Evolutionary conservation across 2,888 invertebrate genomes (phyloP).

Genomic region (Hipparchia semele): DNA sequence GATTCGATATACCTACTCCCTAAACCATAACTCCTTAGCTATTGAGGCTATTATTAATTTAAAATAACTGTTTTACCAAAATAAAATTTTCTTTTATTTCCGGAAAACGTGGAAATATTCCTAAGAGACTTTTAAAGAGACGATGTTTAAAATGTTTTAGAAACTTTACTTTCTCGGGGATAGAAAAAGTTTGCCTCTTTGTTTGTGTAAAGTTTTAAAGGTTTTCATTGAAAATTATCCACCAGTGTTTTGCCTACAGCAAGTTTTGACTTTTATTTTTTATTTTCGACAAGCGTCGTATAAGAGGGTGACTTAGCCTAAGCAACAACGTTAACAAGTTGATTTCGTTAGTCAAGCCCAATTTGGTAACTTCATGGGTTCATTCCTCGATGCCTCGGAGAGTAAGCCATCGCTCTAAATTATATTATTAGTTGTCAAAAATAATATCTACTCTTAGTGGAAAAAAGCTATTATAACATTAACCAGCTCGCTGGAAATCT

Average conservation of each 20-base stretch:
- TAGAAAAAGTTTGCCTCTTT: constrained; percentile 36
- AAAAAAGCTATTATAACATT: no score
- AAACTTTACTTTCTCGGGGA: constrained; percentile 34
- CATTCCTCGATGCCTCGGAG: no score
- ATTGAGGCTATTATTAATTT: no score
- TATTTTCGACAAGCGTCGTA: neutral
- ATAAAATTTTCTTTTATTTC: neutral
- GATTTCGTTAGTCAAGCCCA: neutral
- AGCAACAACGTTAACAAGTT: neutral
- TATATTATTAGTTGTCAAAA: no score
- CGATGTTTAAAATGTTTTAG: constrained; percentile 36
- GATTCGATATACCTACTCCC: no score
- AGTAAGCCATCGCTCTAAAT: no score
- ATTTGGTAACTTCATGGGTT: no score
- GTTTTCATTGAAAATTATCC: constrained; percentile 33
- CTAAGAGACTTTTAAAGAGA: constrained; percentile 30
- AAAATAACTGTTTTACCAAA: no score
- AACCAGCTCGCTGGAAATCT: no score
- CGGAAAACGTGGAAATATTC: constrained; percentile 27
- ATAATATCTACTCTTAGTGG: no score
- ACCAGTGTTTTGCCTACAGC: constrained; percentile 4
- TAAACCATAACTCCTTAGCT: no score
- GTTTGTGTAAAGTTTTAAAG: constrained; percentile 32
- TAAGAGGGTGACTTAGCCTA: neutral
- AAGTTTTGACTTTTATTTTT: neutral